Conservation (phyloP, 1,140 invertebrate species). For the Centruroides vittatus region DNA sequence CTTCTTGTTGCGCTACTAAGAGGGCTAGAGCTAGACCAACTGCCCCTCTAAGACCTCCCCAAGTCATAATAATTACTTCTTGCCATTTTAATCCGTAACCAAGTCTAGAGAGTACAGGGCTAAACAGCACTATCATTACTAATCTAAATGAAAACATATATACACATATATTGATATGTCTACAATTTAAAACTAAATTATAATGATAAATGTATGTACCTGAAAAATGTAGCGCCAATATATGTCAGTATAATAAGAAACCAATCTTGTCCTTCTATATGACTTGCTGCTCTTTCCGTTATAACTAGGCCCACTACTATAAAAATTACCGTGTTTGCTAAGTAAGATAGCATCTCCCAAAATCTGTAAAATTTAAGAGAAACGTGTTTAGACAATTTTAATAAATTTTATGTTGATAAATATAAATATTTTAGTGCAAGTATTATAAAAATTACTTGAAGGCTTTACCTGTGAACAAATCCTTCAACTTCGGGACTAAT, state of each 20-base stretch:
- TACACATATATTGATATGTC: not conserved
- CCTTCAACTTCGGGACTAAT: slow-evolving; percentile 34
- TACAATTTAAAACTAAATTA: not conserved
- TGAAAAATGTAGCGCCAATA: slow-evolving; percentile 26
- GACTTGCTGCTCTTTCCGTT: slow-evolving; percentile 22
- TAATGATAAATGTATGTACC: slow-evolving; percentile 18
- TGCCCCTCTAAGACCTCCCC: slow-evolving; percentile 35
- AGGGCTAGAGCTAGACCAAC: slow-evolving; percentile 33
- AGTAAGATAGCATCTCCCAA: slow-evolving; percentile 34
- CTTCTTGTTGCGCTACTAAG: slow-evolving; percentile 20
- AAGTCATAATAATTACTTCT: slow-evolving; percentile 30
- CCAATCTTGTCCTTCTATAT: slow-evolving; percentile 22
- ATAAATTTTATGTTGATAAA: too few relatives aligned
- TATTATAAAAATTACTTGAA: not conserved
- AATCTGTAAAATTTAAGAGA: slow-evolving; percentile 23
- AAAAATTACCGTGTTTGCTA: slow-evolving; percentile 36
- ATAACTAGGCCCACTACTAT: slow-evolving; percentile 34
- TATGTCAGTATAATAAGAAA: slow-evolving; percentile 28
- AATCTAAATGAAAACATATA: slow-evolving; percentile 16
- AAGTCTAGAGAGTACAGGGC: slow-evolving; percentile 28
- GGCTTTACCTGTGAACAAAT: slow-evolving; percentile 29
- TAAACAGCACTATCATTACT: slow-evolving; percentile 28
- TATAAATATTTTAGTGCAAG: too few relatives aligned
- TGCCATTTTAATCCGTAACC: slow-evolving; percentile 34
- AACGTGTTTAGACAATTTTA: too few relatives aligned